Conservation (phyloP, 1,140 invertebrate species). For the Drosophila ficusphila region DNA sequence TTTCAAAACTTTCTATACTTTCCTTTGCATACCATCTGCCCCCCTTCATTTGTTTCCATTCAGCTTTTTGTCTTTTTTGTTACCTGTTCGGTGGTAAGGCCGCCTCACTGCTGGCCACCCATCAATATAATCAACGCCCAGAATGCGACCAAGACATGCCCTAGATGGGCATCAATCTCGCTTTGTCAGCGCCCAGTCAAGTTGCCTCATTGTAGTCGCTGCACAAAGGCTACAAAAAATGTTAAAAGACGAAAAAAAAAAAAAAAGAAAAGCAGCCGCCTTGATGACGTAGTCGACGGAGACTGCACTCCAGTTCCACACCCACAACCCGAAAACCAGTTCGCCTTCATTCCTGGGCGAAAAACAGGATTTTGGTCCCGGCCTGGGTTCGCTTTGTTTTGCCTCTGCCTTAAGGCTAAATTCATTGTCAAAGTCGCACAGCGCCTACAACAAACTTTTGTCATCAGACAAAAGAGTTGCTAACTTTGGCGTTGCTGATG, state of each 20-base stretch:
- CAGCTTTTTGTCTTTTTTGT: conserved; percentile 26
- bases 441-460: conserved; percentile 78
- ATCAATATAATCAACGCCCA: conserved; percentile 58
- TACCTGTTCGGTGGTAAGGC: conserved; percentile 23
- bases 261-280: conserved; percentile 49
- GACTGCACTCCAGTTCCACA: conserved; percentile 48
- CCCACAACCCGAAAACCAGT: conserved; percentile 71
- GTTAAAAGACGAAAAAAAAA: conserved; percentile 13
- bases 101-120: conserved; percentile 10
- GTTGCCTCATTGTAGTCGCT: conserved; percentile 67
- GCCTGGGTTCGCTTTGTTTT: conserved; percentile 37
- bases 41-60: conserved; percentile 10
- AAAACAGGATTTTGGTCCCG: conserved; percentile 67
- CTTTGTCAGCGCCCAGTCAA: conserved; percentile 76
- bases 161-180: conserved; percentile 70
- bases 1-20: not conserved
- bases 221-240: conserved; percentile 14
- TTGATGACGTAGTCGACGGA: conserved; percentile 64
- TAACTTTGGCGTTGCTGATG: conserved; percentile 54
- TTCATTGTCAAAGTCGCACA: conserved; percentile 79
- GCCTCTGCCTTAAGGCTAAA: conserved; percentile 70
- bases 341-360: conserved; percentile 57
- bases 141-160: conserved; percentile 43
- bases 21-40: not conserved
- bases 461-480: conserved; percentile 80